Base-by-base conservation (phyloP, 2,113 vertebrate species). In the Semnopithecus entellus region DNA sequence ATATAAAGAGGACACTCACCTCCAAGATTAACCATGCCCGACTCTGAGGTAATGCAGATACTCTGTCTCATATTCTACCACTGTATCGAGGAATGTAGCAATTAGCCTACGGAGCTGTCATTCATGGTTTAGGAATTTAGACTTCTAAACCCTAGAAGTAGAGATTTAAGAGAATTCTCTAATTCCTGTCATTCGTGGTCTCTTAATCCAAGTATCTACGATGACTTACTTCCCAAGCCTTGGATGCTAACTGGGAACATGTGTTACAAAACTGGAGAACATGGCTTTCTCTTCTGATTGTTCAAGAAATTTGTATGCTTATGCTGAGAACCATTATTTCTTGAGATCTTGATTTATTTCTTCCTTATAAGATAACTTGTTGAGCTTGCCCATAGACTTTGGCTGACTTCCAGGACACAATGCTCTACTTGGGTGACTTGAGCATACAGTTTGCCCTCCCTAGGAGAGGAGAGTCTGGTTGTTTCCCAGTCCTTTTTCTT, bases 41-140 rank as follows among this genome's bases (percentile, higher is more conserved):
- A 76, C 0, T 11, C 6, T n/a, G 32, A 61, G 40, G 52, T 9
- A n/a, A 1, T 14, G n/a, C 11, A 59, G 27, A 25, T 61, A 25
- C 9, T 45, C 11, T 73, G 6, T 30, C 8, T 68, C 43, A 3
- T 27, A 72, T 50, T 52, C 35, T 7, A 43, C 13, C 1, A 2
- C 8, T 25, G 2, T 22, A 57, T 23, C 2, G 30, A 79, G 25
- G 35, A 5, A 22, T 0, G 0, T 80, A 16, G n/a, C 7, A 7
- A 55, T 27, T 1, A 64, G 20, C 25, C 43, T 55, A 16, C 8
- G 38, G 13, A 3, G 6, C 32, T 61, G 16, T 14, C n/a, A 52
- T 25, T 72, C 38, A 17, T 16, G 18, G 61, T 91, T 22, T 85
- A 68, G 40, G n/a, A 88, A 32, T 68, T 78, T 55, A 45, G 8